Conservation (phyloP, 1,140 invertebrate genomes). For the Melitaea cinxia region DNA sequence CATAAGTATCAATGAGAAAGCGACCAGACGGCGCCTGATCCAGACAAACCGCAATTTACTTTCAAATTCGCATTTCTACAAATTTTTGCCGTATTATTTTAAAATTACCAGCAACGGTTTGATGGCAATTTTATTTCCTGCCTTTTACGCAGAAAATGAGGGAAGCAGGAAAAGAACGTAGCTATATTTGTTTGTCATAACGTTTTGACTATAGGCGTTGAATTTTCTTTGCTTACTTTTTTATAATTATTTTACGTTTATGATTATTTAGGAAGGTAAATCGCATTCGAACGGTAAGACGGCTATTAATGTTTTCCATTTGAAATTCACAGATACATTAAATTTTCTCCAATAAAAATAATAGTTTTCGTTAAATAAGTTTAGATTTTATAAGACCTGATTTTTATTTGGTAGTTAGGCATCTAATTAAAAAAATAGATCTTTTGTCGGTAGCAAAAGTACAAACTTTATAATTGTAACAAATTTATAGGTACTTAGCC, state of each 20-base stretch:
- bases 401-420: too few species aligned
- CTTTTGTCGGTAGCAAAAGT: too few species aligned
- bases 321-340: too few species aligned
- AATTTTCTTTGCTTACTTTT: conserved; percentile 9
- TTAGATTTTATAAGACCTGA: too few species aligned
- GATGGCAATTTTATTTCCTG: conserved; percentile 77
- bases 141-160: conserved; percentile 62
- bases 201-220: conserved; percentile 22
- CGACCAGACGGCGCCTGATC: conserved; percentile 49
- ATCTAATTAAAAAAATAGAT: too few species aligned
- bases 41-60: conserved; percentile 58
- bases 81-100: conserved; percentile 75
- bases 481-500: too few species aligned
- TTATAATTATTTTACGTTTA: not conserved
- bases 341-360: too few species aligned
- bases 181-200: conserved; percentile 27
- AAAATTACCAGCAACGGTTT: conserved; percentile 69
- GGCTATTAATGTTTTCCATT: too few species aligned
- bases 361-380: too few species aligned
- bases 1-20: conserved; percentile 22
- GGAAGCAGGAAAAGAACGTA: conserved; percentile 44
- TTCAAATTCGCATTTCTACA: conserved; percentile 58
- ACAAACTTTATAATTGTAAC: too few species aligned
- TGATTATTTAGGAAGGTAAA: not conserved
- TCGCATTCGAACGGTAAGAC: too few species aligned